Evolutionary conservation across 2,797 vertebrate species (phyloP).

Genomic region (Tarsius wallacei): DNA sequence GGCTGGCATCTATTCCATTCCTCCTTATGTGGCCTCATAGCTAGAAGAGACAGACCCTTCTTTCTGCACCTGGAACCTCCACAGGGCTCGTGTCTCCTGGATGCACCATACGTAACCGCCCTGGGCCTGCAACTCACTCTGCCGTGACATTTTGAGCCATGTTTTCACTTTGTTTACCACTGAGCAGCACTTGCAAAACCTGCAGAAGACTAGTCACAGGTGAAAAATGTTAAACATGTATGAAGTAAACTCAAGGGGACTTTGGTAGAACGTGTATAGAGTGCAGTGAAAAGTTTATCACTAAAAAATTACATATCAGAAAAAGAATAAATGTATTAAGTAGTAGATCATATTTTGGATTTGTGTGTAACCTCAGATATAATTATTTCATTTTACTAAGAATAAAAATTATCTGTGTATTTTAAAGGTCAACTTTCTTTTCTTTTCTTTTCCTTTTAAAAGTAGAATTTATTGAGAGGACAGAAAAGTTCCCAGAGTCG

Average conservation of each 20-base stretch:
- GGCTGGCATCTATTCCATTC: accelerated
- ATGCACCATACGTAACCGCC: accelerated
- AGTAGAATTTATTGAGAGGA: too few relatives aligned
- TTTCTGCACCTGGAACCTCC: accelerated
- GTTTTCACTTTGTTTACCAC: not conserved
- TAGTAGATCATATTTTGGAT: too few relatives aligned
- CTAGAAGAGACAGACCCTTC: too few relatives aligned
- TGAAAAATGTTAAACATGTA: not conserved
- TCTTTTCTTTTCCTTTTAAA: too few relatives aligned
- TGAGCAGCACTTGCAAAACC: not conserved
- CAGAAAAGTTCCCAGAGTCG: too few relatives aligned
- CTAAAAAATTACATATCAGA: not conserved
- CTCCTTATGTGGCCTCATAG: accelerated
- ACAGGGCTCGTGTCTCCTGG: accelerated
- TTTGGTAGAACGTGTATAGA: not conserved
- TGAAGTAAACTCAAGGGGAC: accelerated
- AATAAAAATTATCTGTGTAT: not conserved
- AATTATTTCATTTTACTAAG: not conserved
- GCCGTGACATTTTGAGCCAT: accelerated
- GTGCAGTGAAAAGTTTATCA: not conserved
- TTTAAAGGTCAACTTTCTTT: not conserved
- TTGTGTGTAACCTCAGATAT: not conserved
- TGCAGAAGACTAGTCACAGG: accelerated
- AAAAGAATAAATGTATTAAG: not conserved
- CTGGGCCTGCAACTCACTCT: accelerated